Percentiles rank a stretch among this genome's conserved stretches.
Evolutionary conservation across 2,797 vertebrate genomes (phyloP).

Genomic region (Sebastes jordani): DNA sequence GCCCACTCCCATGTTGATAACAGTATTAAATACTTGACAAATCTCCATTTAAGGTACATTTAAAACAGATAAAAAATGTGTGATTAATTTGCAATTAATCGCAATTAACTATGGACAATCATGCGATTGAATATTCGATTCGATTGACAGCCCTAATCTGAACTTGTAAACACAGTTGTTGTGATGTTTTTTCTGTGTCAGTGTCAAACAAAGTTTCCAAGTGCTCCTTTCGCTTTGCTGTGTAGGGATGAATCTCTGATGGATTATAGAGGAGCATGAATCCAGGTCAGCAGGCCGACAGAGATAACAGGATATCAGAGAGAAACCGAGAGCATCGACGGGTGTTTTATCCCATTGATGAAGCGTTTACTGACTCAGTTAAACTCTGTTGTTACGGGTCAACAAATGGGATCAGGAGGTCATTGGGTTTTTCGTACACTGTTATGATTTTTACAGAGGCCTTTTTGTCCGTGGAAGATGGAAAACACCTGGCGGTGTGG

Average conservation of each 20-base stretch:
- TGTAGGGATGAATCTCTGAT: conserved; percentile 4
- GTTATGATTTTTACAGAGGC: conserved; percentile 24
- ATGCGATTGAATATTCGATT: no score
- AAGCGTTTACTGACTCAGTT: conserved; percentile 23
- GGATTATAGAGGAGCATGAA: conserved; percentile 28
- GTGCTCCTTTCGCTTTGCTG: neutral
- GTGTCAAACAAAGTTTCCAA: neutral
- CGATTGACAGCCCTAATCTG: no score
- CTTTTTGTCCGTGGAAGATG: conserved; percentile 23
- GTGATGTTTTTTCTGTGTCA: neutral
- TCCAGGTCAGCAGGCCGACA: conserved; percentile 39
- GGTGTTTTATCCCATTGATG: conserved; percentile 16
- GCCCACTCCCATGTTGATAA: no score
- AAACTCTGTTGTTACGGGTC: conserved; percentile 34
- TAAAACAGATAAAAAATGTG: no score
- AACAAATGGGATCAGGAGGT: conserved; percentile 42
- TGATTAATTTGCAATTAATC: no score
- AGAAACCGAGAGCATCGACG: neutral
- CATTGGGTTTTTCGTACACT: neutral
- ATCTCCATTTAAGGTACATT: no score
- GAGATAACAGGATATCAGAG: conserved; percentile 39
- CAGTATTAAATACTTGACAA: no score
- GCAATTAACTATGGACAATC: no score
- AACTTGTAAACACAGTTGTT: neutral
- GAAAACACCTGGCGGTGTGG: neutral